Percentiles rank a stretch among this genome's conserved stretches.
Evolutionary conservation across 2,797 vertebrate genomes (phyloP).

Genomic region (Sebastes cheni): DNA sequence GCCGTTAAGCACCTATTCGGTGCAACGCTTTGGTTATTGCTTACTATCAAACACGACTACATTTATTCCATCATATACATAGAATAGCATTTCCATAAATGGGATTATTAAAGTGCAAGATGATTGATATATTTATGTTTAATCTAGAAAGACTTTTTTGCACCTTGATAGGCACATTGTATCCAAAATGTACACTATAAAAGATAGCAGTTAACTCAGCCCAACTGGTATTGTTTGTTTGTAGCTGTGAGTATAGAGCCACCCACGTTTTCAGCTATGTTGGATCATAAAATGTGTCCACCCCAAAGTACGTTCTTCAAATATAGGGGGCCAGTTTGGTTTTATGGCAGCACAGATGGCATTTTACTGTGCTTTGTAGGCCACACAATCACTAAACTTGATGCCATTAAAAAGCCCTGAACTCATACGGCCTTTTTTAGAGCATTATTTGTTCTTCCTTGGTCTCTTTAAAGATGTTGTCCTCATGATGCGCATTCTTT

Average conservation of each 20-base stretch:
- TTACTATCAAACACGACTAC: not conserved
- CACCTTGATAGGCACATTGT: not conserved
- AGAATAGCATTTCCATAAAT: not conserved
- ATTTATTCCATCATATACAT: not conserved
- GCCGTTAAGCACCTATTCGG: slow-evolving; percentile 7
- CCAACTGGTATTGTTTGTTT: slow-evolving; percentile 13
- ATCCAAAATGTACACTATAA: slow-evolving; percentile 5
- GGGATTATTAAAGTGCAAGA: not conserved
- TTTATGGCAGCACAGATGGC: slow-evolving; percentile 77
- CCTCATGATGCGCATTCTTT: slow-evolving; percentile 33
- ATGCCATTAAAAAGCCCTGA: slow-evolving; percentile 50
- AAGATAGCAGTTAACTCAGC: not conserved
- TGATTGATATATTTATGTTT: not conserved
- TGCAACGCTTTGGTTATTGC: slow-evolving; percentile 6
- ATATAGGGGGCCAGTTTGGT: slow-evolving; percentile 31
- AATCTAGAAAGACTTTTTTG: not conserved
- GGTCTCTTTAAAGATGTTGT: slow-evolving; percentile 34
- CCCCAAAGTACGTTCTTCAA: slow-evolving; percentile 48
- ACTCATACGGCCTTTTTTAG: slow-evolving; percentile 32
- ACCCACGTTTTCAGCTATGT: slow-evolving; percentile 35
- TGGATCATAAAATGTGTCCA: slow-evolving; percentile 41
- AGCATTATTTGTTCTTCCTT: slow-evolving; percentile 16
- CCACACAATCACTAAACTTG: slow-evolving; percentile 54
- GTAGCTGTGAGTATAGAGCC: slow-evolving; percentile 36
- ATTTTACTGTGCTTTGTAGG: slow-evolving; percentile 65